Evolutionary conservation across 2,113 vertebrate species (phyloP), one percentile per base, ranked within the genome.

Genomic region (Halcyon senegalensis): DNA sequence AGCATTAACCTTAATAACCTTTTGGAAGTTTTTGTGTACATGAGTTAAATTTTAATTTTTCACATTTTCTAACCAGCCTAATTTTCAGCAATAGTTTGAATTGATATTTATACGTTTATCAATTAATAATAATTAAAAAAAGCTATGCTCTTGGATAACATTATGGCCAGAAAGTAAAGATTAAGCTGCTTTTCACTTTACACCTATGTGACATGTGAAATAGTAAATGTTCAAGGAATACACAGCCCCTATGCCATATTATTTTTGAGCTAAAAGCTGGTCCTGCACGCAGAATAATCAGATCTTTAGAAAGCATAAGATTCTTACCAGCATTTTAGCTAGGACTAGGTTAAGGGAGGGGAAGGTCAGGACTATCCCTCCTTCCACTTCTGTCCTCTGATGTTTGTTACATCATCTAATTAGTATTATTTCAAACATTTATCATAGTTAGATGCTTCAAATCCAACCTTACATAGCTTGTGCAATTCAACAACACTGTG

Each of bases 1-100:
- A 33, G 2, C 6, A 10, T 28, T 46, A 59, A 9, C 27, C 35
- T 69, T 41, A 48, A 50, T 56, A 80, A 62, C 20, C 18, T 13
- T 5, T 69, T 13, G 16, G 15, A 58, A 2, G 2, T 1, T 2
- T 17, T 28, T 33, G 16, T 12, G 8, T 50, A 5, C 14, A 13
- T 33, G 11, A 5, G 12, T 67, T 89, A 43, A 39, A 39, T 30
- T 35, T n/a, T 11, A 23, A 20, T 15, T 63, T 72, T 77, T 77
- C 28, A 10, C 14, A 13, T 84, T 87, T 89, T 72, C 33, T 55
- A 55, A 56, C 10, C 5, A 24, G 35, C 30, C 63, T 9, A 44
- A 15, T 58, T 68, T 86, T 28, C 41, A 56, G 20, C 18, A 67
- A 11, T 18, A 37, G 6, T 53, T 64, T 46, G 35, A 76, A 59